Base-by-base conservation (phyloP, 2,888 invertebrate species). In the Pteria penguin region DNA sequence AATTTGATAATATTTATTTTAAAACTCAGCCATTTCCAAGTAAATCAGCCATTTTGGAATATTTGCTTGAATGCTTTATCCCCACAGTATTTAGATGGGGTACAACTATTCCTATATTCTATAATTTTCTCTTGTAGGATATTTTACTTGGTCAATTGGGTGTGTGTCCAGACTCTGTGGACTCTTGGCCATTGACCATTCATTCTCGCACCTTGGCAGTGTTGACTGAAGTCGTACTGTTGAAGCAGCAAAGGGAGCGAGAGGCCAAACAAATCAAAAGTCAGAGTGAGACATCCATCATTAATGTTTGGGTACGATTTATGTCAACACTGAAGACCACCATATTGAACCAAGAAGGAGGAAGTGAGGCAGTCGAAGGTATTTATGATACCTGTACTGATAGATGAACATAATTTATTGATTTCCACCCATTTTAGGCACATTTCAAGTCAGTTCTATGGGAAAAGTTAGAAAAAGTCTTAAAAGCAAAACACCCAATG, bases 241-340 rank as follows among this genome's bases (percentile, higher is more conserved):
- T 92, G 29, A 86, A 90, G 62, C 92, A 92, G 78, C 92, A 92
- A 85, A 83, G 93, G 95, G 91, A 91, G 75, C 78, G 90, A 8
- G 91, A 91, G 72, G 89, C 90, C 58, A 90, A 92, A 82, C 96
- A 96, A 90, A 94, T 96, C 31, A 95, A 96, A 76, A 95, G 95
- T 65, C 97, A 97, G 87, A 96, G 97, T 85, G 98, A 98, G 93
- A 95, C 96, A 33, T 95, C 96, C 31, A 97, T 97, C 83, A 95
- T 97, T 55, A 95, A 96, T 67, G 97, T 98, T 90, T 98, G 98
- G 97, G 96, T 96, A 91, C 94, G 97, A 89, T 94, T 98, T 24
- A 95, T 98, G 11, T 96, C 96, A 87, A 97, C 97, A 0, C 93
- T 98, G 73, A 96, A 96, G 4, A 96, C 97, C 89, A 96, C 96